These are phyloP conservation scores for Labeo catla DNA, from an alignment of 2,113 vertebrate species.

Conservation along the genomic window DNA sequence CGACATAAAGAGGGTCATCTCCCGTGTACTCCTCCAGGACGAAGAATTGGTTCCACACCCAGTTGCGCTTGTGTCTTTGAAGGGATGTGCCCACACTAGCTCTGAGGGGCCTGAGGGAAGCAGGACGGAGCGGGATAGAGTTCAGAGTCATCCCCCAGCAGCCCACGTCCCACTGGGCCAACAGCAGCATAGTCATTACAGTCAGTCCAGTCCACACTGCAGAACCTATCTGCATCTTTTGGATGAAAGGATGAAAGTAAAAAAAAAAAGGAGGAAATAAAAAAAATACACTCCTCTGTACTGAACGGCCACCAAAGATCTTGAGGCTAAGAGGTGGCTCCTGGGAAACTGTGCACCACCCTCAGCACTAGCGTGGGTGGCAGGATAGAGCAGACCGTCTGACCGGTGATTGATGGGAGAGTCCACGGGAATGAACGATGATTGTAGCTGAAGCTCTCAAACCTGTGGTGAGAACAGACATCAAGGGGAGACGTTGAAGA, in stretches of 20 bases:
- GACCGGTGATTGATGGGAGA: slow-evolving; percentile 38
- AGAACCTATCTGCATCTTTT: slow-evolving; percentile 50
- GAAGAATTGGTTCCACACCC: slow-evolving; percentile 95
- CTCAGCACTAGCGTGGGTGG: slow-evolving; percentile 17
- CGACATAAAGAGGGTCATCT: slow-evolving; percentile 88
- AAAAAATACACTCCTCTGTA: slow-evolving; percentile 34
- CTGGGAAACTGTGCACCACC: slow-evolving; percentile 19
- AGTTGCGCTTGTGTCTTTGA: slow-evolving; percentile 81
- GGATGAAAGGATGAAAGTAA: slow-evolving; percentile 13
- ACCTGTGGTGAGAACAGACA: slow-evolving; percentile 38
- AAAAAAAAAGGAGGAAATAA: background rate
- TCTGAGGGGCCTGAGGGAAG: background rate
- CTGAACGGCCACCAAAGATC: slow-evolving; percentile 34
- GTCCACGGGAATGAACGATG: slow-evolving; percentile 28
- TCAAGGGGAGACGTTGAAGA: background rate
- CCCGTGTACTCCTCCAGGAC: slow-evolving; percentile 91
- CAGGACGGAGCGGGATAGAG: slow-evolving; percentile 32
- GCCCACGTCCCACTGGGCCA: slow-evolving; percentile 50
- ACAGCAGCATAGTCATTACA: slow-evolving; percentile 43
- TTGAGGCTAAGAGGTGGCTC: background rate
- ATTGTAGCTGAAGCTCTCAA: slow-evolving; percentile 35
- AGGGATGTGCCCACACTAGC: slow-evolving; percentile 4
- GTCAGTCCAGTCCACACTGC: slow-evolving; percentile 50
- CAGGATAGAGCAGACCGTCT: background rate
- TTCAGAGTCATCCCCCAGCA: slow-evolving; percentile 54